A percentile compares a stretch with the other conserved stretches of the same genome.
Evolutionary conservation across 1,140 invertebrate genomes (phyloP).

Genomic region (Drosophila nikananu): DNA sequence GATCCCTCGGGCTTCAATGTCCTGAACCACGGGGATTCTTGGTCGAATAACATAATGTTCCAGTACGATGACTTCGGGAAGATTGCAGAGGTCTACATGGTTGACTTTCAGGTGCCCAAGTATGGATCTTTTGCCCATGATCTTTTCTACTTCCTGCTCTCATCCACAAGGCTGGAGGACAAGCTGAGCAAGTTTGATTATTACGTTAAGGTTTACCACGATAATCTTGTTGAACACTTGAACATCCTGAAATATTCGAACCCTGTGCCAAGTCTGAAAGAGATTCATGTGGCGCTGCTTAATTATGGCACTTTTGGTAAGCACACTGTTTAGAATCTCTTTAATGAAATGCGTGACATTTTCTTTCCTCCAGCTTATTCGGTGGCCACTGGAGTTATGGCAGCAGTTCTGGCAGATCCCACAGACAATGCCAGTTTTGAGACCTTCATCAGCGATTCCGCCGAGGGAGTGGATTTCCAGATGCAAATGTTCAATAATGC

Average conservation of each 20-base stretch:
- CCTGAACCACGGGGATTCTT: slow-evolving; percentile 88
- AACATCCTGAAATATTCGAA: slow-evolving; percentile 65
- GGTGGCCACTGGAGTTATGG: slow-evolving; percentile 66
- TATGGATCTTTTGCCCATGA: slow-evolving; percentile 70
- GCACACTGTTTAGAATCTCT: neutral
- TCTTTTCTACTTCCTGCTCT: slow-evolving; percentile 68
- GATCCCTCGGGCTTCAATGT: slow-evolving; percentile 86
- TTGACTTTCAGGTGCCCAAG: slow-evolving; percentile 70
- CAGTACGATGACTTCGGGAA: slow-evolving; percentile 86
- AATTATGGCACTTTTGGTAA: slow-evolving; percentile 65
- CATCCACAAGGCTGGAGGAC: slow-evolving; percentile 72
- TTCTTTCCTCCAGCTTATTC: slow-evolving; percentile 39
- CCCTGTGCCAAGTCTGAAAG: slow-evolving; percentile 51
- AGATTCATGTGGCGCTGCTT: slow-evolving; percentile 55
- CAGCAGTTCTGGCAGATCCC: slow-evolving; percentile 70
- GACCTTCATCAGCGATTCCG: slow-evolving; percentile 52
- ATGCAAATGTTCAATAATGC: slow-evolving; percentile 2
- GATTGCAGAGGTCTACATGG: slow-evolving; percentile 67
- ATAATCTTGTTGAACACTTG: slow-evolving; percentile 56
- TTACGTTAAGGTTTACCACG: slow-evolving; percentile 70
- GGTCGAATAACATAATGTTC: slow-evolving; percentile 88
- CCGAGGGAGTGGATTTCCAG: slow-evolving; percentile 50
- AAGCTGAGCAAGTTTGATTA: slow-evolving; percentile 76
- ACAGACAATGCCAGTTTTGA: slow-evolving; percentile 63
- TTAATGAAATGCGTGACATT: neutral